phyloP scores from a whole-genome alignment of 2,797 vertebrate genomes.

The Chaenodraco wilsoni region DNA sequence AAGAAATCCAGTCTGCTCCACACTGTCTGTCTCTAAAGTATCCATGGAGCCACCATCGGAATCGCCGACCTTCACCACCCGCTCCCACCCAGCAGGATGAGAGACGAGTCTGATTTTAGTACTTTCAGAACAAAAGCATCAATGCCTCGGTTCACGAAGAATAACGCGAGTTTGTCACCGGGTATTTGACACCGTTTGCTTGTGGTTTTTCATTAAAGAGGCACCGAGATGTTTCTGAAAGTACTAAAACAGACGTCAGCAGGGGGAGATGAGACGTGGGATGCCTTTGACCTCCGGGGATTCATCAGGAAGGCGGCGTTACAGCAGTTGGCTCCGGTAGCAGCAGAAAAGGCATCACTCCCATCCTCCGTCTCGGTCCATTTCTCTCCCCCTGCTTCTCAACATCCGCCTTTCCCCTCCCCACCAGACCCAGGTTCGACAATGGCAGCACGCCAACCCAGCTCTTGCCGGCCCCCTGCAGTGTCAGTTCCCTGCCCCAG shows the following conservation, averaged over 20 bases:
- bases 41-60: constrained; percentile 82
- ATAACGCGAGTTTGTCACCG: not conserved
- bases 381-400: constrained; percentile 41
- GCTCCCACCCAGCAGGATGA: constrained; percentile 45
- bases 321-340: constrained; percentile 39
- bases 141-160: not conserved
- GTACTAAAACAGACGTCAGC: constrained; percentile 69
- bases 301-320: constrained; percentile 55
- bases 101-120: constrained; percentile 54
- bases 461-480: constrained; percentile 86
- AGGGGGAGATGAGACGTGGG: constrained; percentile 52
- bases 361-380: constrained; percentile 42
- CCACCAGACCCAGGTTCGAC: constrained; percentile 80
- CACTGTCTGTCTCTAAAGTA: constrained; percentile 49
- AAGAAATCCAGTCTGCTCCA: constrained; percentile 69
- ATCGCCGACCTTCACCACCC: constrained; percentile 80
- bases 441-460: constrained; percentile 90
- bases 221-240: constrained; percentile 40
- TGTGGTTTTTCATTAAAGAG: constrained; percentile 23
- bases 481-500: constrained; percentile 77
- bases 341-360: constrained; percentile 31
- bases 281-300: constrained; percentile 52
- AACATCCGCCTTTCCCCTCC: constrained; percentile 43
- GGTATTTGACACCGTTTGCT: not conserved
- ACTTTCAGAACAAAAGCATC: constrained; percentile 47